Evolutionary conservation across 2,113 vertebrate genomes (phyloP).

Genomic region (Gymnobelideus leadbeateri): DNA sequence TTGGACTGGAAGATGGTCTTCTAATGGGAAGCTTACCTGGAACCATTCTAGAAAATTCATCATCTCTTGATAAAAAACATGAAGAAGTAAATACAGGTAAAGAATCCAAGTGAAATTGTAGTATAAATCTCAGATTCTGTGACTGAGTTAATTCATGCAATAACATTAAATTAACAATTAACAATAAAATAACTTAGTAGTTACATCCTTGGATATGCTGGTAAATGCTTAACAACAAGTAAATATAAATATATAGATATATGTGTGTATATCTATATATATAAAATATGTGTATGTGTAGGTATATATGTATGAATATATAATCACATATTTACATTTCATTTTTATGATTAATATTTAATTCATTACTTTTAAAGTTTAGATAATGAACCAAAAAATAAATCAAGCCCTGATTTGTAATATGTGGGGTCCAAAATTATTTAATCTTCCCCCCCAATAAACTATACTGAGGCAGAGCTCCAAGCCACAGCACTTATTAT

Average conservation of each 20-base stretch:
- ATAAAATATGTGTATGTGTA: no score
- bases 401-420: neutral
- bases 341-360: neutral
- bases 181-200: neutral
- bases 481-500: no score
- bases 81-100: conserved; percentile 72
- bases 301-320: neutral
- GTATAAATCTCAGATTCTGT: neutral
- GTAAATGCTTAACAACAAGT: neutral
- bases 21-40: conserved; percentile 58
- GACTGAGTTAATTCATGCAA: neutral
- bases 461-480: neutral
- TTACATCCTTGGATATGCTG: neutral
- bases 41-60: conserved; percentile 60
- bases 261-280: neutral
- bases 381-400: neutral
- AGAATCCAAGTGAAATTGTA: neutral
- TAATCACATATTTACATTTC: neutral
- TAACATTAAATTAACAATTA: neutral
- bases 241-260: neutral
- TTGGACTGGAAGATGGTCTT: conserved; percentile 42
- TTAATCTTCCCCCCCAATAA: neutral
- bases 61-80: conserved; percentile 60
- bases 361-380: neutral
- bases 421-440: neutral